Evolutionary conservation across 1,140 invertebrate species (phyloP).

Genomic region (Apocrypta bakeri): DNA sequence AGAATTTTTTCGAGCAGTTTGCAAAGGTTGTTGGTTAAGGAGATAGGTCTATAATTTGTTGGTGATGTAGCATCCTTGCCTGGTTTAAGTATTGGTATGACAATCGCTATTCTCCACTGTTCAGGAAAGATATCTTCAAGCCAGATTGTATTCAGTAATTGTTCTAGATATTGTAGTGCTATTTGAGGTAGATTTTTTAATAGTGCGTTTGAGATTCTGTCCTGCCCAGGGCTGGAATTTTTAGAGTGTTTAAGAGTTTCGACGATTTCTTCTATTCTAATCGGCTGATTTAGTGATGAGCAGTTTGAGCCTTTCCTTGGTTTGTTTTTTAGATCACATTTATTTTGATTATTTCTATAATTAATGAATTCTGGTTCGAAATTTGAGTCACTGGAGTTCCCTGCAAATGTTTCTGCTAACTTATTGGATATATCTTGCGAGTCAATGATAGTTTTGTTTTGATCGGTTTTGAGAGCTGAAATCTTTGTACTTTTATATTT

Average conservation of each 20-base stretch:
- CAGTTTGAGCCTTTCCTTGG: background rate
- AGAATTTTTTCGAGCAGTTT: slow-evolving; percentile 60
- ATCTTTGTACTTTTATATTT: slow-evolving; percentile 5
- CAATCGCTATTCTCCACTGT: slow-evolving; percentile 62
- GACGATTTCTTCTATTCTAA: slow-evolving; percentile 30
- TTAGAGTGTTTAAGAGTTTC: slow-evolving; percentile 12
- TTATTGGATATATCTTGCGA: slow-evolving; percentile 53
- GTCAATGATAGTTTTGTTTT: background rate
- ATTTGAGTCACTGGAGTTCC: too few species aligned
- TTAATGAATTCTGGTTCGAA: too few species aligned
- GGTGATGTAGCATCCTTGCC: slow-evolving; percentile 59
- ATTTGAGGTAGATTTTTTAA: slow-evolving; percentile 57
- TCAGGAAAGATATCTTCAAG: slow-evolving; percentile 52
- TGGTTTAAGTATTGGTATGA: slow-evolving; percentile 64
- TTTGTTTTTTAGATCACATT: background rate
- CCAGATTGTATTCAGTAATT: slow-evolving; percentile 58
- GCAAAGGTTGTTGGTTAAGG: slow-evolving; percentile 44
- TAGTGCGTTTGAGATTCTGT: slow-evolving; percentile 54
- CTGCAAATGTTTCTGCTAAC: slow-evolving; percentile 58
- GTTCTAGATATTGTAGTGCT: slow-evolving; percentile 51
- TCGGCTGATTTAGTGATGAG: background rate
- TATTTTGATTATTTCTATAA: too few species aligned
- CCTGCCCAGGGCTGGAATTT: slow-evolving; percentile 52
- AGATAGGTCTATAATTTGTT: slow-evolving; percentile 60
- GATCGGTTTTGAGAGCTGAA: background rate